Percentiles rank a stretch among this genome's conserved stretches.
Conservation (phyloP, 92 coral and sea anemone genomes). For the Phymanthus crucifer region DNA sequence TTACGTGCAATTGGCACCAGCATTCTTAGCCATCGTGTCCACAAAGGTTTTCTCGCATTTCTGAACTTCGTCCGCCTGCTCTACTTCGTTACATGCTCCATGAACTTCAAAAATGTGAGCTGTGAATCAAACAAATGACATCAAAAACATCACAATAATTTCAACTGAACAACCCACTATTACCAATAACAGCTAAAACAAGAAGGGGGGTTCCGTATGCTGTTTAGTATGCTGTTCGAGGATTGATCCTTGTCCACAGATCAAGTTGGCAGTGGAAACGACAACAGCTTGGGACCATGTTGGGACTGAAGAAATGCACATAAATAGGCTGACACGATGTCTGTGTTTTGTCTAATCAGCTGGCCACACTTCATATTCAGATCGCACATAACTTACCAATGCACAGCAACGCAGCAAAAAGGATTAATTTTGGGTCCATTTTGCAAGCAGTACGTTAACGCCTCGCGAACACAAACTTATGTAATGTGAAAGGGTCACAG, state of each 20-base stretch:
- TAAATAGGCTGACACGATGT: too few species aligned
- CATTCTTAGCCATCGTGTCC: slow-evolving; percentile 24
- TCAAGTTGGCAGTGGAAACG: too few species aligned
- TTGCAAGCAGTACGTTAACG: neutral
- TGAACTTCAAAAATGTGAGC: neutral
- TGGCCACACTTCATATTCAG: neutral
- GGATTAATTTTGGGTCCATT: neutral
- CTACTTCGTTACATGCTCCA: slow-evolving; percentile 18
- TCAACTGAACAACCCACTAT: too few species aligned
- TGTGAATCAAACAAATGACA: neutral
- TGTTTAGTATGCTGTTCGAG: too few species aligned
- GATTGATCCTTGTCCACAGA: too few species aligned
- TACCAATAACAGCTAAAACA: too few species aligned
- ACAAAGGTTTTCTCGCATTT: slow-evolving; percentile 40
- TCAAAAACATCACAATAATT: neutral
- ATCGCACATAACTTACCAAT: neutral
- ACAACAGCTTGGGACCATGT: too few species aligned
- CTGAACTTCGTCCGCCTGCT: slow-evolving; percentile 6
- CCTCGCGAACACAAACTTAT: neutral
- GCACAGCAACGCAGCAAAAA: neutral
- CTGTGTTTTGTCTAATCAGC: too few species aligned
- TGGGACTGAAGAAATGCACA: too few species aligned
- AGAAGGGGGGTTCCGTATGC: too few species aligned
- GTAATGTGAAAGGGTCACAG: neutral
- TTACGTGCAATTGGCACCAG: slow-evolving; percentile 35